Evolutionary conservation across 2,113 vertebrate species (phyloP), one percentile per base, ranked within the genome.

Genomic region (Calyptomena viridis): DNA sequence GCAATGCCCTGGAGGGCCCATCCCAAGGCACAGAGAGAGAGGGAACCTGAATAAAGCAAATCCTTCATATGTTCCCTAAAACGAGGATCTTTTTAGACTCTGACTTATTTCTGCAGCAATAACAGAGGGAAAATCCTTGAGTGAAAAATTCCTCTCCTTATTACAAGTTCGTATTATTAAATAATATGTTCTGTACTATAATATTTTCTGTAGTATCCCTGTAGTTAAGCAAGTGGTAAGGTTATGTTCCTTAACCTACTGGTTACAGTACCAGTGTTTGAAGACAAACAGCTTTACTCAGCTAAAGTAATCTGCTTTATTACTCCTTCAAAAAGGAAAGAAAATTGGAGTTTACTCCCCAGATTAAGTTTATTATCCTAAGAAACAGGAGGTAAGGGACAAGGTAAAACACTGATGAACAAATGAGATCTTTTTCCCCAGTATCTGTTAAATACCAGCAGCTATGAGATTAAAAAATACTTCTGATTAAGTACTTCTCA

Each of bases 21-120:
- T 30, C 1, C 23, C 39, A 31, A n/a, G 20, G 42, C 33, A 37
- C 4, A 14, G 47, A 6, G 6, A 23, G 1, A n/a, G 15, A 3
- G 13, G 62, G 52, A 35, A 39, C 49, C 27, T 33, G 20, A 14
- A 66, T n/a, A 20, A 44, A 87, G 21, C 37, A 53, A 77, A 74
- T 28, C 33, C 44, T 31, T 30, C 22, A 1, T 18, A 8, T 7
- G 8, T 68, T 68, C 52, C n/a, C 31, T 46, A 8, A 6, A 64
- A 60, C 5, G 3, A 14, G 0, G 15, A 8, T 17, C n/a, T 63
- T 71, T 53, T 52, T 24, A 52, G 27, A 13, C 25, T 84, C 42
- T 47, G 60, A 68, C 28, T 47, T 84, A 77, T 18, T 73, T 59
- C 53, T 55, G 28, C 49, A 39, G 31, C 25, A 73, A 19, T 68